phyloP scores from a whole-genome alignment of 2,113 vertebrate species.

The Garra rufa region DNA sequence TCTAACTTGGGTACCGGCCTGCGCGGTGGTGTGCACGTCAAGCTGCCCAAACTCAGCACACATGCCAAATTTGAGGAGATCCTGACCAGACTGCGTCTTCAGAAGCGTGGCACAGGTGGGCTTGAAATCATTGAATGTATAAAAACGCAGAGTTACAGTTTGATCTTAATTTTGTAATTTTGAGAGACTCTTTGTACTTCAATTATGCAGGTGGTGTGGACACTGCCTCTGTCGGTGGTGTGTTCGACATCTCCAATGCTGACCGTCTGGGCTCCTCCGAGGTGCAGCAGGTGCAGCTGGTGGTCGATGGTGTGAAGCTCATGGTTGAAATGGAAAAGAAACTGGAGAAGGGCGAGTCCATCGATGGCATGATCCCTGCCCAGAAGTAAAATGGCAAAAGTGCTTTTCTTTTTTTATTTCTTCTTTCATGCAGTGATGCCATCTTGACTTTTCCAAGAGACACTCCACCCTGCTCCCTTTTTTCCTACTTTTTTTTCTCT shows the following conservation, averaged over 20 bases:
- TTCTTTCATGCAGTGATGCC: slow-evolving; percentile 62
- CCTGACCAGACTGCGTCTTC: slow-evolving; percentile 90
- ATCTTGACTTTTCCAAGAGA: slow-evolving; percentile 60
- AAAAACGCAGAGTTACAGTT: not conserved
- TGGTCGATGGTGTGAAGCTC: slow-evolving; percentile 96
- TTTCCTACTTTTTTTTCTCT: slow-evolving; percentile 51
- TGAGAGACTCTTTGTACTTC: not conserved
- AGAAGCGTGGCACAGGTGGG: slow-evolving; percentile 95
- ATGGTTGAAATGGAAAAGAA: slow-evolving; percentile 99
- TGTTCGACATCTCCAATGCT: slow-evolving; percentile 96
- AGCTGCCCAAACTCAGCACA: slow-evolving; percentile 89
- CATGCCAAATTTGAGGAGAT: slow-evolving; percentile 93
- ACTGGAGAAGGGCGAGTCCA: slow-evolving; percentile 90
- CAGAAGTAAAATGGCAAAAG: slow-evolving; percentile 85
- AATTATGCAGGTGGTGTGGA: slow-evolving; percentile 87
- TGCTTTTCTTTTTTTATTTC: slow-evolving; percentile 65
- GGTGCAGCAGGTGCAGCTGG: slow-evolving; percentile 93
- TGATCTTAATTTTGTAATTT: not conserved
- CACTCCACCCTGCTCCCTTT: slow-evolving; percentile 62
- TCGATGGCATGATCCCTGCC: slow-evolving; percentile 94
- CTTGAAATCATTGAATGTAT: not conserved
- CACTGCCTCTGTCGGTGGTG: slow-evolving; percentile 90
- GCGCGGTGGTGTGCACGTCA: slow-evolving; percentile 91
- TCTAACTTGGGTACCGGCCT: slow-evolving; percentile 94
- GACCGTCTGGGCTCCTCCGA: slow-evolving; percentile 95